Percentiles rank a stretch among this genome's conserved stretches.
phyloP scores from a whole-genome alignment of 2,797 vertebrate species.

The Cryptoblepharus egeriae region DNA sequence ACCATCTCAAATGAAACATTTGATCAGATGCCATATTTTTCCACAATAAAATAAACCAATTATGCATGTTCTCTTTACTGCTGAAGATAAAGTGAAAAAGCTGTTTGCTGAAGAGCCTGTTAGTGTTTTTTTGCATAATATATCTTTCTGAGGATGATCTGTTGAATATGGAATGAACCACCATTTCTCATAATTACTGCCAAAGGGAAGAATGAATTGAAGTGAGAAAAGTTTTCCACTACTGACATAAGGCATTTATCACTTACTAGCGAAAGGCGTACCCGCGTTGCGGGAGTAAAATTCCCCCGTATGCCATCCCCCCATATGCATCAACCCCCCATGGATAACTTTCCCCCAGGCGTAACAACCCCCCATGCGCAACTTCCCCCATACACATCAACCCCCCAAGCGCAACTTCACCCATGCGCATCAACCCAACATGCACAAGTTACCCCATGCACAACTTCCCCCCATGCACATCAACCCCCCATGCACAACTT shows the following conservation, averaged over 20 bases:
- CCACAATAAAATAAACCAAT: background rate
- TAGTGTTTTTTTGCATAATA: slow-evolving; percentile 15
- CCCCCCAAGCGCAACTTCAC: too few relatives aligned
- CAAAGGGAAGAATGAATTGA: background rate
- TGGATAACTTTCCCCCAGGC: too few relatives aligned
- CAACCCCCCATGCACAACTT: too few relatives aligned
- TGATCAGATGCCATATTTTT: background rate
- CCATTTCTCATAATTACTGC: background rate
- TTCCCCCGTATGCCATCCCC: too few relatives aligned
- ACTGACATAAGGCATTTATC: background rate
- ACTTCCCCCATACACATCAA: too few relatives aligned
- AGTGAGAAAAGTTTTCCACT: background rate
- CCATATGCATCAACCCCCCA: too few relatives aligned
- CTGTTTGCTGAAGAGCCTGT: background rate
- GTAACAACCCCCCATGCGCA: too few relatives aligned
- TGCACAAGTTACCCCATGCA: too few relatives aligned
- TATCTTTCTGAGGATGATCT: background rate
- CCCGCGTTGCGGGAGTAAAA: too few relatives aligned
- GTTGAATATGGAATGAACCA: slow-evolving; percentile 14
- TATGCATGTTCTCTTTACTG: background rate
- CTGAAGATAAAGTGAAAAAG: background rate
- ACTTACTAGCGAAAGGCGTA: too few relatives aligned
- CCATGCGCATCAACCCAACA: too few relatives aligned
- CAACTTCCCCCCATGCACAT: too few relatives aligned
- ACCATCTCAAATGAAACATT: background rate